phyloP scores from a whole-genome alignment of 2,888 invertebrate genomes.

The Epinotia ramella region DNA sequence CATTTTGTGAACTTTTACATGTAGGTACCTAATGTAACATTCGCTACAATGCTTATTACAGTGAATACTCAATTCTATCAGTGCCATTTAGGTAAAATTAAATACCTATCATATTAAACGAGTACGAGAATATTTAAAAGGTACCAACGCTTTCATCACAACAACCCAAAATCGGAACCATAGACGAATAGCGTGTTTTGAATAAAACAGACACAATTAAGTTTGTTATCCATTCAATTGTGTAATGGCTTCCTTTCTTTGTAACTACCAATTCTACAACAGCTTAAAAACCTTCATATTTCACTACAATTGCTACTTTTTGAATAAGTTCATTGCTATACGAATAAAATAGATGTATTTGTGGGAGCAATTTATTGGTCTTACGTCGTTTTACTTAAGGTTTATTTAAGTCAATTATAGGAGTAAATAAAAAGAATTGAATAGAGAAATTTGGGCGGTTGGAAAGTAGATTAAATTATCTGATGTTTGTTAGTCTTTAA shows the following conservation, averaged over 20 bases:
- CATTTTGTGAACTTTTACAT: too few species aligned
- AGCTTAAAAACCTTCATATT: neutral
- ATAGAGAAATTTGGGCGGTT: slow-evolving; percentile 52
- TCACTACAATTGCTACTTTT: neutral
- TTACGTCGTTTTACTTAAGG: slow-evolving; percentile 3
- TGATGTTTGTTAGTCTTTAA: neutral
- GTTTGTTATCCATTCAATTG: slow-evolving; percentile 50
- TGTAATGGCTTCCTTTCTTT: slow-evolving; percentile 50
- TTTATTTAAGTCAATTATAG: slow-evolving; percentile 51
- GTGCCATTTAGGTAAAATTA: too few species aligned
- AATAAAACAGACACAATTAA: slow-evolving; percentile 50
- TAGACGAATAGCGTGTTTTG: slow-evolving; percentile 46
- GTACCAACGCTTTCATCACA: too few species aligned
- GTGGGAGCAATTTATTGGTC: neutral
- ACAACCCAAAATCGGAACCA: neutral
- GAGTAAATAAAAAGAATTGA: slow-evolving; percentile 48
- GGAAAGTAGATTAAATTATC: slow-evolving; percentile 34
- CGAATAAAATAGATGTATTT: neutral
- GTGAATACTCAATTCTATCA: too few species aligned
- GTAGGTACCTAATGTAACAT: too few species aligned
- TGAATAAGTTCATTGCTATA: neutral
- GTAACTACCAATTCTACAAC: slow-evolving; percentile 4
- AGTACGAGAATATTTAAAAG: too few species aligned
- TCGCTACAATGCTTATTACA: too few species aligned
- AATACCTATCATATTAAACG: too few species aligned